Percentiles rank a stretch among this genome's conserved stretches.
Conservation (phyloP, 2,797 vertebrate species). For the Hyperoplus immaculatus region DNA sequence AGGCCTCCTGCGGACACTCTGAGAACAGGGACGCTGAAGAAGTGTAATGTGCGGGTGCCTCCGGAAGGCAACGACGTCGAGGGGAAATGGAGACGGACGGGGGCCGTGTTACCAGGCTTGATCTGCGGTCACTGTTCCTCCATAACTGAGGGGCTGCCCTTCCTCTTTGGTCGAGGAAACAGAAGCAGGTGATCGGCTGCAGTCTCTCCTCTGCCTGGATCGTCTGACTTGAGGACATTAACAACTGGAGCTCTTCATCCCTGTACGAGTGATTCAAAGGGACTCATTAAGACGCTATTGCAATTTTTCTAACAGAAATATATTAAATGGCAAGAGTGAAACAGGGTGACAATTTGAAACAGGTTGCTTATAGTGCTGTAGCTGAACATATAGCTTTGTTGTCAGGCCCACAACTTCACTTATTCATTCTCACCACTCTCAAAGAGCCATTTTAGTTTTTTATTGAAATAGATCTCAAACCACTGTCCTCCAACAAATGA, state of each 20-base stretch:
- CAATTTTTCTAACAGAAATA: too few species aligned
- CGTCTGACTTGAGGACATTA: slow-evolving; percentile 85
- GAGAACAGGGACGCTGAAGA: slow-evolving; percentile 20
- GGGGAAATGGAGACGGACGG: neutral
- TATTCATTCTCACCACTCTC: too few species aligned
- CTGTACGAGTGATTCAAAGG: slow-evolving; percentile 68
- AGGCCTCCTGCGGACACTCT: neutral
- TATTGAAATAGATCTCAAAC: too few species aligned
- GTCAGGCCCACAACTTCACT: too few species aligned
- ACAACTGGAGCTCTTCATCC: slow-evolving; percentile 88
- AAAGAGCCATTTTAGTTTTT: too few species aligned
- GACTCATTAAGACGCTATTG: neutral
- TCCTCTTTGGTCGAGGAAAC: slow-evolving; percentile 86
- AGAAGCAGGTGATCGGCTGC: slow-evolving; percentile 84
- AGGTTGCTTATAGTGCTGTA: too few species aligned
- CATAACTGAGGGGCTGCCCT: slow-evolving; percentile 78
- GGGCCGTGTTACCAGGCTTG: slow-evolving; percentile 18
- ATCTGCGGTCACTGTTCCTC: slow-evolving; percentile 80
- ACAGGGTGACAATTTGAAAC: too few species aligned
- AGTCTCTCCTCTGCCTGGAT: slow-evolving; percentile 85
- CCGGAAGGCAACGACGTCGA: neutral
- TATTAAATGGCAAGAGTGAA: too few species aligned
- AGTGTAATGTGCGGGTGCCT: neutral
- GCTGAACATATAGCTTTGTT: too few species aligned
- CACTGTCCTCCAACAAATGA: too few species aligned